These are phyloP conservation scores for Hylia prasina DNA, from an alignment of 2,113 vertebrate species.

Conservation along the genomic window DNA sequence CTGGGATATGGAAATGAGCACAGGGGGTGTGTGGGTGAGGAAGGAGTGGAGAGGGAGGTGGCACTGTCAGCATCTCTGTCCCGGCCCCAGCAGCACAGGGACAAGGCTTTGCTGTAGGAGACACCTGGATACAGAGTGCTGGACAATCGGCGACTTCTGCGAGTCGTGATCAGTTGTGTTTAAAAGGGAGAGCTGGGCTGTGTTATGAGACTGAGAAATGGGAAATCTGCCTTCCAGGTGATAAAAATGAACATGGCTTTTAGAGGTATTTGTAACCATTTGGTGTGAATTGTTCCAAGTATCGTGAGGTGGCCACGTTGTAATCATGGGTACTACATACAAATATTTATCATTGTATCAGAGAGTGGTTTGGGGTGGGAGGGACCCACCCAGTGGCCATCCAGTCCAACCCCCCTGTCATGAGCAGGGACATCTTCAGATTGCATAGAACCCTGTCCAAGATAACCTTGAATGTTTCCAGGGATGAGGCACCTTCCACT, in stretches of 20 bases:
- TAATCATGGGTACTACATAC: not conserved
- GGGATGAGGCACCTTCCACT: not conserved
- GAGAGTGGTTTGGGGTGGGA: not conserved
- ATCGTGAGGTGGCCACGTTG: not conserved
- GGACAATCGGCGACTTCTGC: not conserved
- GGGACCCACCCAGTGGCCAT: not conserved
- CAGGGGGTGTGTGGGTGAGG: fast-evolving
- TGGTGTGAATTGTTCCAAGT: not conserved
- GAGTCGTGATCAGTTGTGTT: not conserved
- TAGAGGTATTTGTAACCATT: not conserved
- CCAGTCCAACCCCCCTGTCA: not conserved
- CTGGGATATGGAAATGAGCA: not conserved
- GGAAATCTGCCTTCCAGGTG: not conserved
- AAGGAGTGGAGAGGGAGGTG: not conserved
- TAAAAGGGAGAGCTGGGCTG: not conserved
- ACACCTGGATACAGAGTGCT: not conserved
- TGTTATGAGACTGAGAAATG: not conserved
- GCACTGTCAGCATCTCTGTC: not conserved
- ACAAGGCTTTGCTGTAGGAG: not conserved
- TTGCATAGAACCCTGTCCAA: not conserved
- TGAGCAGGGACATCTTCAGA: not conserved
- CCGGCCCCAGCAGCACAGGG: not conserved
- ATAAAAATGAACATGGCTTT: not conserved
- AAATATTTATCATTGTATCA: not conserved
- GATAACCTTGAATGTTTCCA: not conserved